These are phyloP conservation scores for Scolopax mira DNA, from an alignment of 2,113 vertebrate species.

Conservation along the genomic window DNA sequence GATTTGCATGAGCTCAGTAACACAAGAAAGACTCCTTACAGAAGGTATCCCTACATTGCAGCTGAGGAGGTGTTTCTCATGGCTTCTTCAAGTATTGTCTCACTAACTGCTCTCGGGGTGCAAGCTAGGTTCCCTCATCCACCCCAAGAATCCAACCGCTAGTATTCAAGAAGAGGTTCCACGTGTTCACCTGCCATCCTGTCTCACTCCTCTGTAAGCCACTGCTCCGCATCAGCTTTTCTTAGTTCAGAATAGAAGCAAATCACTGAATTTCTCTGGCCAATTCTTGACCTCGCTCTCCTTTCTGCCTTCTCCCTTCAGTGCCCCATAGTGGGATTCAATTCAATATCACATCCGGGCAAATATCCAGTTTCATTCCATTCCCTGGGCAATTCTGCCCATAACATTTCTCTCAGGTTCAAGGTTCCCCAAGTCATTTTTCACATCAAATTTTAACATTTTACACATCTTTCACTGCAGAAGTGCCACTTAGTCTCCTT, in stretches of 20 bases:
- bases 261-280: not conserved
- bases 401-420: not conserved
- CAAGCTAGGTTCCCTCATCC: not conserved
- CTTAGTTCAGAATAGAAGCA: not conserved
- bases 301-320: not conserved
- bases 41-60: not conserved
- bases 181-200: not conserved
- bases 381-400: not conserved
- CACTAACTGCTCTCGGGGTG: not conserved
- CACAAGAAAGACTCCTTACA: not conserved
- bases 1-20: not conserved
- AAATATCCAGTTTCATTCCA: not conserved
- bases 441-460: not conserved
- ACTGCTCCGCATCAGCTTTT: rapidly evolving
- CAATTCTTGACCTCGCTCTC: not conserved
- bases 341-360: not conserved
- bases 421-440: not conserved
- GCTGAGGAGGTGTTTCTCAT: not conserved
- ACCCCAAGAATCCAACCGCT: not conserved
- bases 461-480: not conserved
- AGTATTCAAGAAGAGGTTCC: not conserved
- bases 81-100: not conserved
- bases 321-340: not conserved
- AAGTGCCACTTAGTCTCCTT: not conserved
- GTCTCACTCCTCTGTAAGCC: not conserved